Percentiles rank a stretch among this genome's conserved stretches.
These are phyloP conservation scores for Noctua comes DNA, from an alignment of 2,888 invertebrate species.

Conservation along the genomic window DNA sequence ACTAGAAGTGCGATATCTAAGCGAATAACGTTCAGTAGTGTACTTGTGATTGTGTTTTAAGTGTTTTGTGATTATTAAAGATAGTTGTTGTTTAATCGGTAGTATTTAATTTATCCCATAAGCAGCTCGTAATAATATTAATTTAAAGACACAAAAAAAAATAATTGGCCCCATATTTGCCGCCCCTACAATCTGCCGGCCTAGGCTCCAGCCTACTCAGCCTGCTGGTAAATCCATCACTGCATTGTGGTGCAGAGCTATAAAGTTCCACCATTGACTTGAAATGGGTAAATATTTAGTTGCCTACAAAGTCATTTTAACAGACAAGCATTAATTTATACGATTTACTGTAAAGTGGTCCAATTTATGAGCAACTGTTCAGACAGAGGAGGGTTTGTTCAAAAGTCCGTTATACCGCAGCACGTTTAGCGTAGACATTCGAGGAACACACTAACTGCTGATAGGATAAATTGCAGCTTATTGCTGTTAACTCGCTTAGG, in stretches of 20 bases:
- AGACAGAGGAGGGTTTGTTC: not conserved
- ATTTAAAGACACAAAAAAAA: too few species aligned
- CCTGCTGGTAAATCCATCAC: too few species aligned
- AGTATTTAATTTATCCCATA: too few species aligned
- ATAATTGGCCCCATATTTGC: too few species aligned
- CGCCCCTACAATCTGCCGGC: too few species aligned
- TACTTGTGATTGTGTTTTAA: too few species aligned
- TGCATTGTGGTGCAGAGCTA: not conserved
- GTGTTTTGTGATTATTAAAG: too few species aligned
- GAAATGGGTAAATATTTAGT: not conserved
- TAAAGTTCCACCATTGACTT: not conserved
- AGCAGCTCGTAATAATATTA: too few species aligned
- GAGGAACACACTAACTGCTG: constrained; percentile 8
- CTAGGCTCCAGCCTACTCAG: too few species aligned
- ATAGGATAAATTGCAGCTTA: constrained; percentile 32
- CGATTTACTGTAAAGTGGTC: not conserved
- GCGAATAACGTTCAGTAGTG: too few species aligned
- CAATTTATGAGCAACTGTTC: constrained; percentile 11
- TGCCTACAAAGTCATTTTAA: not conserved
- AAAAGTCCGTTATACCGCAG: not conserved
- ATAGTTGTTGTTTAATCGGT: too few species aligned
- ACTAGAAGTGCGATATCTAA: too few species aligned
- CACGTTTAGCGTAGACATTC: not conserved
- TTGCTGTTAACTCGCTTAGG: constrained; percentile 13
- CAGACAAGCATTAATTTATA: not conserved